A percentile compares a stretch with the other conserved stretches of the same genome.
Conservation (phyloP, 2,888 invertebrate genomes). For the Ferrisia virgata region DNA sequence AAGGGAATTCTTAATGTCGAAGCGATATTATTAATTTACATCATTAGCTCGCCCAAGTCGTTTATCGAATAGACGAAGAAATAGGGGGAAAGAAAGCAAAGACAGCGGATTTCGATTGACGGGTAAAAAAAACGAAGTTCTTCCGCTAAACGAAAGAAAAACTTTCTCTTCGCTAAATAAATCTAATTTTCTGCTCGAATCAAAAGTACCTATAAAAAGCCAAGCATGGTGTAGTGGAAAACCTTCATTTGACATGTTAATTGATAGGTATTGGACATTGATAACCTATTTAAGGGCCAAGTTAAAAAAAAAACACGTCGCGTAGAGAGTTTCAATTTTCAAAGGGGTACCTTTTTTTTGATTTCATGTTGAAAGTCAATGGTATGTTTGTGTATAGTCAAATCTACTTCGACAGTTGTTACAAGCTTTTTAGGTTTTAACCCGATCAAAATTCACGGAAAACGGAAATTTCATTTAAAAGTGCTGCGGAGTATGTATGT, state of each 20-base stretch:
- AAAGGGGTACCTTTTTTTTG: too few relatives aligned
- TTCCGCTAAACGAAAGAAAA: not conserved
- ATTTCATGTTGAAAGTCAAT: too few relatives aligned
- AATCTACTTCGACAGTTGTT: too few relatives aligned
- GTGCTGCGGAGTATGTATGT: too few relatives aligned
- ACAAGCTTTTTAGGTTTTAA: too few relatives aligned
- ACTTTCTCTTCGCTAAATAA: not conserved
- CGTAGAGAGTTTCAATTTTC: too few relatives aligned
- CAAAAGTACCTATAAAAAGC: not conserved
- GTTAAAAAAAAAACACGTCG: not conserved
- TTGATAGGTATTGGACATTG: conserved; percentile 2
- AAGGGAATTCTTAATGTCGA: not conserved
- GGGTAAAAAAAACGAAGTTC: not conserved
- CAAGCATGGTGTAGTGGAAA: not conserved
- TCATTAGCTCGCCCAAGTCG: not conserved
- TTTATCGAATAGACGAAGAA: not conserved
- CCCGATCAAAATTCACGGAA: too few relatives aligned
- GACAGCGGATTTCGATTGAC: not conserved
- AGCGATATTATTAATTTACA: conserved; percentile 1
- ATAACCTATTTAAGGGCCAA: not conserved
- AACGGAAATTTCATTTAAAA: too few relatives aligned
- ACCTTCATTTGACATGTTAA: conserved; percentile 15
- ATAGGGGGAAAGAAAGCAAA: not conserved
- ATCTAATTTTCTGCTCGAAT: conserved; percentile 17
- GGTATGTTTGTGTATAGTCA: too few relatives aligned